phyloP scores from a whole-genome alignment of 2,113 vertebrate species.

The Megaptera novaeangliae region DNA sequence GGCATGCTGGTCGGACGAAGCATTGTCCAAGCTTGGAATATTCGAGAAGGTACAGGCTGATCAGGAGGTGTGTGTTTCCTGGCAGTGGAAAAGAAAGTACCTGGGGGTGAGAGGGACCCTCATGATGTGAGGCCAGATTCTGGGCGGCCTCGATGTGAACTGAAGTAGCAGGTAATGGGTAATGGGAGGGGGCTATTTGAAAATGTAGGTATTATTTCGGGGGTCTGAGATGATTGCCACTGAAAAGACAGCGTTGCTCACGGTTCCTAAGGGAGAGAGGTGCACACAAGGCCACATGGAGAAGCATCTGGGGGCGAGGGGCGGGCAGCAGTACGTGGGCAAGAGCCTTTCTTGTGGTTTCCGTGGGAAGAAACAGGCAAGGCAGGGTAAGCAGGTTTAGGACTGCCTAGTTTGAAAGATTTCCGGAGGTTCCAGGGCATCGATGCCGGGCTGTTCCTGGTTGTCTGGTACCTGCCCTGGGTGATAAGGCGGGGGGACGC shows the following conservation, averaged over 20 bases:
- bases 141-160: accelerated
- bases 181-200: not conserved
- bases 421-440: not conserved
- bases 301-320: not conserved
- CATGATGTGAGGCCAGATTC: not conserved
- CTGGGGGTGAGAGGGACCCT: not conserved
- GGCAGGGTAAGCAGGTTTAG: not conserved
- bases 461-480: too few relatives aligned
- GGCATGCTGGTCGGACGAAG: not conserved
- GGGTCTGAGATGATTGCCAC: not conserved
- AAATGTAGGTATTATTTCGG: not conserved
- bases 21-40: not conserved
- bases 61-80: not conserved
- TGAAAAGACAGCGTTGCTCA: not conserved
- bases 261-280: not conserved
- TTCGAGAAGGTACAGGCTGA: not conserved
- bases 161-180: not conserved
- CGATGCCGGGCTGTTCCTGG: not conserved
- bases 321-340: not conserved
- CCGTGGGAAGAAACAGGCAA: not conserved
- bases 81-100: too few relatives aligned
- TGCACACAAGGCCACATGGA: not conserved
- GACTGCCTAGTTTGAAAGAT: not conserved
- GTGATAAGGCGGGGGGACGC: not conserved
- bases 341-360: not conserved